Evolutionary conservation across 1,140 invertebrate genomes (phyloP), one percentile per base, ranked within the genome.

Genomic region (Drosophila saltans): DNA sequence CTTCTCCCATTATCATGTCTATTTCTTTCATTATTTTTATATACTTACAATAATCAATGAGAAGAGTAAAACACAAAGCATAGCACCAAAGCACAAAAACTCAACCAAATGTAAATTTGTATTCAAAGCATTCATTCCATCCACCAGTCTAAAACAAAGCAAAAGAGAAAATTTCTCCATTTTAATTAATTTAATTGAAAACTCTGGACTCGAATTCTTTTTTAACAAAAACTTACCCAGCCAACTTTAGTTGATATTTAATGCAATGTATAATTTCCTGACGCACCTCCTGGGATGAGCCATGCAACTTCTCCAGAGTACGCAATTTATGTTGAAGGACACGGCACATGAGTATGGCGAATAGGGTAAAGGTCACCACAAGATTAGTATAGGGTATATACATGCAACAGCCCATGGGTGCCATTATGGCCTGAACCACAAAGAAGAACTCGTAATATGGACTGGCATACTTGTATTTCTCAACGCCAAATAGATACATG

Each of bases 331-430:
- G 75, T 11, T 91, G 89, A 59, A 91, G 24, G 10, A 89, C 84
- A 0, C 68, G 62, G 41, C 83, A 88, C 89, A 91, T 91, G 5
- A 91, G 66, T 2, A 91, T 91, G 45, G 70, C 89, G 56, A 91
- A 91, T 6, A 91, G 62, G 0, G 90, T 91, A 62, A 85, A 91
- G 16, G 85, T 83, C n/a, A 91, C 82, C 56, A 91, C 71, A 45
- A 91, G 69, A 73, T 86, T 91, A 0, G 90, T 76, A 24, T 86
- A 91, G 0, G 90, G 90, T 56, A 91, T 91, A 40, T 91, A 91
- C 90, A 91, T 91, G 69, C 90, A 91, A 65, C 90, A 91, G 26
- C 90, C 90, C 77, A 91, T 91, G 10, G 90, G 90, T 3, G 90
- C 78, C 71, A 91, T 90, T 30, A 91, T 86, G 57, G 57, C 72